A percentile compares a stretch with the other conserved stretches of the same genome.
Evolutionary conservation across 2,888 invertebrate species (phyloP).

Genomic region (Meteorus cinctellus): DNA sequence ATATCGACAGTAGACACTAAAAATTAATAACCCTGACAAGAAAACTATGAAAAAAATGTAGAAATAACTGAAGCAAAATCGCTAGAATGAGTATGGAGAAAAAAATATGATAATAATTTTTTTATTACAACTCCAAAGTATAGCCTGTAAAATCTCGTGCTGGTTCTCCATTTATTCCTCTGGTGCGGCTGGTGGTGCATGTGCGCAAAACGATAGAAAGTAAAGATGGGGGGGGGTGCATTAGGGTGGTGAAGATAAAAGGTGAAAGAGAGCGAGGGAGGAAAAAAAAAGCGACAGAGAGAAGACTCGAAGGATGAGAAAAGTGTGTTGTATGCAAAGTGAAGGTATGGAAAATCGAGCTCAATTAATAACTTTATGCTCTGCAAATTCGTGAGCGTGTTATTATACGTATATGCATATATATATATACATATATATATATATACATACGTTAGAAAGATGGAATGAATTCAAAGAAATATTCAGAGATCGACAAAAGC

Average conservation of each 20-base stretch:
- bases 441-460: not conserved
- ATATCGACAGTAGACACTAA: not conserved
- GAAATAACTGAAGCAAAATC: not conserved
- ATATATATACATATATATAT: no score
- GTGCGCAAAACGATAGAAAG: slow-evolving; percentile 10
- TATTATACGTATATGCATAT: no score
- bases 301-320: slow-evolving; percentile 29
- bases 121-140: slow-evolving; percentile 25
- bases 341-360: slow-evolving; percentile 45
- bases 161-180: slow-evolving; percentile 39
- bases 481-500: not conserved
- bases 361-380: slow-evolving; percentile 58
- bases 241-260: not conserved
- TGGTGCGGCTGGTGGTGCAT: slow-evolving; percentile 13
- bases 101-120: slow-evolving; percentile 33
- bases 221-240: not conserved
- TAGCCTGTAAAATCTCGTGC: slow-evolving; percentile 34
- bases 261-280: not conserved
- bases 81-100: not conserved
- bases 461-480: not conserved
- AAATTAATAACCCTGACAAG: not conserved
- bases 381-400: slow-evolving; percentile 32
- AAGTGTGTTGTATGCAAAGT: not conserved
- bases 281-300: slow-evolving; percentile 21
- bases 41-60: no score